Conservation (phyloP, 2,113 vertebrate species). For the Myanophis thanlyinensis region DNA sequence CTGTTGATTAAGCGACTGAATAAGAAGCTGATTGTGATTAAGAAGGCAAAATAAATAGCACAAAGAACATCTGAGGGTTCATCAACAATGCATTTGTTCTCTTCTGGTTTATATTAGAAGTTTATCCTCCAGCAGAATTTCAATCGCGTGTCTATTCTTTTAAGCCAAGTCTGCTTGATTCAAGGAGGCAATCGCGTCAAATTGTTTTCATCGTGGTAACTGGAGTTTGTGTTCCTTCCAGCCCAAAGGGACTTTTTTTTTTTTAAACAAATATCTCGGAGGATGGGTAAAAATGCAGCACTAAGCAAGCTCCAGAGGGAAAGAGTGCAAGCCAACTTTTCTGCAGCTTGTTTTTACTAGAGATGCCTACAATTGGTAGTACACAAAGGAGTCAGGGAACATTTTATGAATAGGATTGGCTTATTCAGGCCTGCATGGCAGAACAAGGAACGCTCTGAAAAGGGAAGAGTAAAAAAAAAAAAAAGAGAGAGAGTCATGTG, state of each 20-base stretch:
- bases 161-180: not conserved
- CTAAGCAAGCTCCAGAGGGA: not conserved
- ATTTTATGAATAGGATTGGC: not conserved
- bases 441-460: not conserved
- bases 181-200: not conserved
- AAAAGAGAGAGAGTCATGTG: not conserved
- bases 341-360: not conserved
- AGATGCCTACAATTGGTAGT: not conserved
- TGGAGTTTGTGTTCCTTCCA: not conserved
- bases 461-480: not conserved
- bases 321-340: not conserved
- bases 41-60: conserved; percentile 17
- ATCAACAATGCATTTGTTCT: conserved; percentile 14
- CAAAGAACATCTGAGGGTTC: not conserved
- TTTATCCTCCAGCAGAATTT: conserved; percentile 18
- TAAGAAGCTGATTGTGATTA: conserved; percentile 30
- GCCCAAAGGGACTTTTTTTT: not conserved
- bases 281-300: not conserved
- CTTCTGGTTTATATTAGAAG: conserved; percentile 10
- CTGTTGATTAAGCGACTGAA: conserved; percentile 40
- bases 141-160: not conserved
- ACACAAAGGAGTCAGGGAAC: not conserved
- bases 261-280: not conserved
- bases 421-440: not conserved
- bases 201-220: conserved; percentile 12